Base-by-base conservation (phyloP, 2,797 vertebrate species). In the Lophius americanus region DNA sequence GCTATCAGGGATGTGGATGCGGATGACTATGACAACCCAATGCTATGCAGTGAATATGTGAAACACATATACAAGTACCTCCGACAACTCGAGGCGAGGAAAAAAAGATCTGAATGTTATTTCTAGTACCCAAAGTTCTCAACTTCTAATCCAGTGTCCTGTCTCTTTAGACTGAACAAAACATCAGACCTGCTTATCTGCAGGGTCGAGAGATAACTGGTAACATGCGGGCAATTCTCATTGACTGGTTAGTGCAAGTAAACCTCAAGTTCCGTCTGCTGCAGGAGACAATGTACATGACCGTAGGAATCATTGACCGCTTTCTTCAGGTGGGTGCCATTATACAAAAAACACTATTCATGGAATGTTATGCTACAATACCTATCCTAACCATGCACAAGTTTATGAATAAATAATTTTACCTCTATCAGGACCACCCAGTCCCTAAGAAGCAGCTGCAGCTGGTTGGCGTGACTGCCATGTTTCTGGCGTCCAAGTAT, bases 221-320 rank as follows among this genome's bases (percentile, higher is more conserved):
- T 5, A 95, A 94, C 64, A 96, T 96, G 96, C 83, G 92, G n/a
- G 94, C 95, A 14, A 91, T 94, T 48, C 91, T 97, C 4, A 79
- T 96, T 14, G 95, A 98, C 86, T 97, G 96, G 96, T 91, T 98
- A 0, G 94, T 95, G 3, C 94, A 96, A 80, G 93, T 96, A 51
- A 94, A 93, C 35, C 67, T 94, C 0, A 95, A 96, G 65, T 95
- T 97, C 54, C 87, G 70, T 0, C 86, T 98, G 13, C 89, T 95
- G 7, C 94, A 95, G 63, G 96, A 97, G 68, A 98, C 95, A 0
- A 93, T 97, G 94, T 97, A 96, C 75, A 93, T 96, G 94, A 93
- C 96, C 0, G 93, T 95, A 14, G 92, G 91, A 14, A 91, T 98
- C 63, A 94, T 94, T 1, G 94, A 97, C 64, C 90, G 90, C 56